These are phyloP conservation scores for Syritta pipiens DNA, from an alignment of 2,888 invertebrate species.

Conservation along the genomic window DNA sequence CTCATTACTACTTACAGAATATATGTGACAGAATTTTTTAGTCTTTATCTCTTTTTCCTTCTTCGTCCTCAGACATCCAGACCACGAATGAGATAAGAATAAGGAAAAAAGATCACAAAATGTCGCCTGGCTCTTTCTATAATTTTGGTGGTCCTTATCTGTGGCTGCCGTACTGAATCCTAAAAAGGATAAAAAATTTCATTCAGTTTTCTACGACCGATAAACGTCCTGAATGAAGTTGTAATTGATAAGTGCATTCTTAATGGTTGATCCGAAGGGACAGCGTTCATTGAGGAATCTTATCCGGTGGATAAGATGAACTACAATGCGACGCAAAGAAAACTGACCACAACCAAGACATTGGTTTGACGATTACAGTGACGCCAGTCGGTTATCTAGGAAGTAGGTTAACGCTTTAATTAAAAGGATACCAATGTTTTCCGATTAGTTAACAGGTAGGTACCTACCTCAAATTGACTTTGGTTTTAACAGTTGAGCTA, in stretches of 20 bases:
- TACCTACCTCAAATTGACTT: too few species aligned
- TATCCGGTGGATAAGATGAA: conserved; percentile 56
- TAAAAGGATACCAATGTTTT: conserved; percentile 61
- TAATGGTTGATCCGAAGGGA: conserved; percentile 25
- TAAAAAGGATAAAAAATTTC: too few species aligned
- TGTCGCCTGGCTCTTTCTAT: conserved; percentile 13
- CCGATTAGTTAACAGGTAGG: too few species aligned
- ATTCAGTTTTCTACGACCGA: conserved; percentile 14
- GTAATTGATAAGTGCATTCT: conserved; percentile 57
- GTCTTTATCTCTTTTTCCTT: background rate
- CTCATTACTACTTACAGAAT: background rate
- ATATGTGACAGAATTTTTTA: background rate
- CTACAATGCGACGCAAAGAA: conserved; percentile 1
- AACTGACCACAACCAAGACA: conserved; percentile 57
- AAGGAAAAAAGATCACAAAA: background rate
- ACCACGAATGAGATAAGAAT: conserved; percentile 1
- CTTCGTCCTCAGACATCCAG: background rate
- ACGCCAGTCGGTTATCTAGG: conserved; percentile 61
- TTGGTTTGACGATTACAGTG: conserved; percentile 44
- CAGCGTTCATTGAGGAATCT: conserved; percentile 37
- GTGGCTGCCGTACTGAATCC: conserved; percentile 18
- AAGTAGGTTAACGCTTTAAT: conserved; percentile 65
- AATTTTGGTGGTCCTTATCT: conserved; percentile 61
- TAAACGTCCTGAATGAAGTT: conserved; percentile 56
- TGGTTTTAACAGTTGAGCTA: too few species aligned